Base-by-base conservation (phyloP, 2,113 vertebrate species). In the Aptenodytes forsteri region DNA sequence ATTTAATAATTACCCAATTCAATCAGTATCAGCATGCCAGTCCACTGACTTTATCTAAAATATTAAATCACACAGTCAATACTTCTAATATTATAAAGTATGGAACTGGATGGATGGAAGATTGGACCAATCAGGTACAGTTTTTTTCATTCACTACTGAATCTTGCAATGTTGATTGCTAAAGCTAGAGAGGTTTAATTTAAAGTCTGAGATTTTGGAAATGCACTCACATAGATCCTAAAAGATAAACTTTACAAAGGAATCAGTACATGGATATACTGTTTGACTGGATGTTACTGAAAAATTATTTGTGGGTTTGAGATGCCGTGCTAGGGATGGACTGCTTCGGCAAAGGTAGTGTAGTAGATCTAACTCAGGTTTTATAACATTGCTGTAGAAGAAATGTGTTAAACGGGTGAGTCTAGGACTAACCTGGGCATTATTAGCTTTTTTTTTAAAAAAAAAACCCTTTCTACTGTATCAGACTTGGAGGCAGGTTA, bases 1-100 rank as follows among this genome's bases (percentile, higher is more conserved):
- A 42, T 93, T 97, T 97, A 94, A 97, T 97, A 96, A 97, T 95
- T 96, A 72, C 87, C 91, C 83, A 79, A n/a, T 97, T 95, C 89
- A 83, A 93, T 95, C 83, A 83, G 94, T 97, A 93, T 84, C 81
- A 86, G 92, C 54, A 42, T 52, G 81, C 69, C 76, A 94, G 94
- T 89, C 91, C 96, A 85, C 87, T 80, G 82, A 42, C 91, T 94
- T 79, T 47, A 83, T 91, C 86, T 80, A 38, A 87, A 72, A 80
- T 56, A 61, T 61, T 85, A 93, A 94, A 95, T 95, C 69, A 56
- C 34, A 42, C 18, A 89, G 29, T 10, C 36, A 62, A 49, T n/a
- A 42, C 8, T 79, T 80, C 8, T 17, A 38, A 2, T 82, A 22
- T 14, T 9, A 5, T 58, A 10, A 81, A 80, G 4, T 18, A 7